Evolutionary conservation across 1,140 invertebrate genomes (phyloP).

Genomic region (Atopsyche davidsoni): DNA sequence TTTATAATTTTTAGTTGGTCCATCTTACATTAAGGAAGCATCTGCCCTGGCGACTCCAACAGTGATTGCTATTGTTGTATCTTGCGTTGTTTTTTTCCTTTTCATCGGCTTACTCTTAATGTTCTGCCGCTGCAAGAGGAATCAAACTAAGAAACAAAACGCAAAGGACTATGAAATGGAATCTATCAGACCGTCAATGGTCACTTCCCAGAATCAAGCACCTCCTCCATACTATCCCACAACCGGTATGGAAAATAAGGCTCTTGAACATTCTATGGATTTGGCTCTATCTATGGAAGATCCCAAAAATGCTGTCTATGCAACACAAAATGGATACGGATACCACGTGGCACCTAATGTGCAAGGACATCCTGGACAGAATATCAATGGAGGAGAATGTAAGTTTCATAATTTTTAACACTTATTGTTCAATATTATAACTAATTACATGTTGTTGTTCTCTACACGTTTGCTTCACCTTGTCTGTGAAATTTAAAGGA

Average conservation of each 20-base stretch:
- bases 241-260: slow-evolving; percentile 85
- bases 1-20: slow-evolving; percentile 56
- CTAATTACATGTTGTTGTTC: neutral
- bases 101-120: slow-evolving; percentile 71
- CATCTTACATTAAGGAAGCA: slow-evolving; percentile 73
- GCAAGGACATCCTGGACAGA: slow-evolving; percentile 46
- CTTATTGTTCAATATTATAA: slow-evolving; percentile 3
- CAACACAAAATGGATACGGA: slow-evolving; percentile 75
- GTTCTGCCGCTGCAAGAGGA: slow-evolving; percentile 80
- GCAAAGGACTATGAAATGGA: slow-evolving; percentile 89
- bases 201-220: slow-evolving; percentile 71
- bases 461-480: neutral
- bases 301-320: slow-evolving; percentile 73
- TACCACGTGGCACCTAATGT: slow-evolving; percentile 60
- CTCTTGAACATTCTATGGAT: slow-evolving; percentile 79
- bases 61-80: slow-evolving; percentile 73
- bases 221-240: slow-evolving; percentile 79
- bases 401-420: slow-evolving; percentile 41
- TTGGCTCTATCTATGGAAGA: slow-evolving; percentile 73
- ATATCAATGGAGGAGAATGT: slow-evolving; percentile 70
- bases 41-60: slow-evolving; percentile 68
- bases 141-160: slow-evolving; percentile 70
- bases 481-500: no score
- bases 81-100: slow-evolving; percentile 71
- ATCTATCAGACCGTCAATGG: slow-evolving; percentile 70